Evolutionary conservation across 2,888 invertebrate species (phyloP), one percentile per base, ranked within the genome.

Genomic region (Hoplodrina blanda): DNA sequence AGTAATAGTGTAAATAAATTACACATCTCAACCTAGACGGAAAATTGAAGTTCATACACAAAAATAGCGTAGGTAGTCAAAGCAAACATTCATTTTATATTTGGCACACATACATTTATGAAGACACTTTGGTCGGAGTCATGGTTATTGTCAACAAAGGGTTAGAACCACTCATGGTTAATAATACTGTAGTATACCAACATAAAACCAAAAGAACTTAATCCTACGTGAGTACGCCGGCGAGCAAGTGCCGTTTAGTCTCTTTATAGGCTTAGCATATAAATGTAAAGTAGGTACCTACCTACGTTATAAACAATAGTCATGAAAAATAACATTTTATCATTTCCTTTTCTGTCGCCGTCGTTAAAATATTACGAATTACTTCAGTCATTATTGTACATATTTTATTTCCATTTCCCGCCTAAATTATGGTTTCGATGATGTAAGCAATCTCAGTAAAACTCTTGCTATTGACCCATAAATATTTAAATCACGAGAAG

Each of bases 381-480:
- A 68, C 61, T 78, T 71, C 61, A 73, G 63, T 80, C 80, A 82
- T 46, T 55, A 68, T 10, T 54, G 55, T 50, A 33, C 19, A 79
- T 73, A 77, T 80, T 75, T 82, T 73, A 77, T 80, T 76, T 82
- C 76, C 85, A 84, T 93, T 95, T 95, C 95, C 94, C 95, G 95
- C 95, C 94, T 91, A 95, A 94, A 93, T 90, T 85, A 88, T 85
- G 73, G 74, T 87, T 82, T 77, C 86, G 91, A 90, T 94, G 93
- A 94, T 94, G 92, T 93, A 94, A 94, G 93, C 90, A 89, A 91
- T 93, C 88, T 90, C 85, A 80, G 86, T 89, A 88, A 87, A 89
- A 90, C 86, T 91, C 88, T 90, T 89, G 89, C 91, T 92, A 94
- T 92, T 93, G 94, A 94, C 93, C 93, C 90, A 91, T 89, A 90